A percentile compares a stretch with the other conserved stretches of the same genome.
These are phyloP conservation scores for Vidua chalybeata DNA, from an alignment of 2,113 vertebrate genomes.

Conservation along the genomic window DNA sequence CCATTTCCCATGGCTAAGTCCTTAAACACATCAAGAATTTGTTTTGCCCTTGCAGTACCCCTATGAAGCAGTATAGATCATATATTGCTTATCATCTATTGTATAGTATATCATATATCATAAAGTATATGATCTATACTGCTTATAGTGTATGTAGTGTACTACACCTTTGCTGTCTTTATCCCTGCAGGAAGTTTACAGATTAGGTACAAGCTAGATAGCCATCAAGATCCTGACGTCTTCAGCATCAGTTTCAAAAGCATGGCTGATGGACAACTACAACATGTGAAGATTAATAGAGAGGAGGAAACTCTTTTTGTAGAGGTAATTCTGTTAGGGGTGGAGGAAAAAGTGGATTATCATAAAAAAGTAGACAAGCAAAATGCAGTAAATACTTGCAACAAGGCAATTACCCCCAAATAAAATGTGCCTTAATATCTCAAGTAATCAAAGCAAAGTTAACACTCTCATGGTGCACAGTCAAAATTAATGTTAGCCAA, in stretches of 20 bases:
- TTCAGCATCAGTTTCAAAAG: conserved; percentile 73
- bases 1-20: background rate
- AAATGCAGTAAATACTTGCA: background rate
- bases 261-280: conserved; percentile 80
- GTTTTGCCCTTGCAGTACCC: background rate
- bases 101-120: background rate
- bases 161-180: background rate
- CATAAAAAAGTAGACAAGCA: background rate
- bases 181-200: conserved; percentile 80
- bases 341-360: background rate
- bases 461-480: background rate
- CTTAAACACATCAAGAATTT: background rate
- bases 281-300: conserved; percentile 76
- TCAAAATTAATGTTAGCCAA: background rate
- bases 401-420: background rate
- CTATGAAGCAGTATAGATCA: background rate
- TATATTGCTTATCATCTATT: background rate
- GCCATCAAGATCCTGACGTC: conserved; percentile 75
- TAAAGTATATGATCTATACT: background rate
- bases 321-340: conserved; percentile 68
- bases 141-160: background rate
- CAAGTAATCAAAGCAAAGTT: background rate
- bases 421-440: background rate
- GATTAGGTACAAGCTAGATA: conserved; percentile 80
- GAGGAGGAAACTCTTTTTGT: conserved; percentile 73